Percentiles rank a stretch among this genome's conserved stretches.
These are phyloP conservation scores for Felis catus DNA, from an alignment of 2,113 vertebrate species.

Conservation along the genomic window DNA sequence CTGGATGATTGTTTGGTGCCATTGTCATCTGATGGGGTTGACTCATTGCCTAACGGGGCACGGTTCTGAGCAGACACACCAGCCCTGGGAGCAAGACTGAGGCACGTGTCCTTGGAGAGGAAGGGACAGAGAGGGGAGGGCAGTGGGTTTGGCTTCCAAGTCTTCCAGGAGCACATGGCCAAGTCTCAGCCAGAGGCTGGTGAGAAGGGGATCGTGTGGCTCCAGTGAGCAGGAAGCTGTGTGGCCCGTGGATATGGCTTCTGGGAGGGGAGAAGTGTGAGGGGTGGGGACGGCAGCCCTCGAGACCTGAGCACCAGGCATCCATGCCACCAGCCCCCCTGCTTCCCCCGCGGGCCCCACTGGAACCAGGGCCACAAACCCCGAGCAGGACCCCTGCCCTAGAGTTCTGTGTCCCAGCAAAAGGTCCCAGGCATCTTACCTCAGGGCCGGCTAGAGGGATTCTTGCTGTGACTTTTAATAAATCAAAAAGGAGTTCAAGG, in stretches of 20 bases:
- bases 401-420: rapidly evolving
- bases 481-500: slow-evolving; percentile 74
- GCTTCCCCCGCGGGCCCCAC: rapidly evolving
- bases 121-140: not conserved
- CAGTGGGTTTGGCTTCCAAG: not conserved
- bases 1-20: not conserved
- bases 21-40: not conserved
- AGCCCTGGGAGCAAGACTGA: not conserved
- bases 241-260: not conserved
- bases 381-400: not conserved
- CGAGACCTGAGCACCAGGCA: not conserved
- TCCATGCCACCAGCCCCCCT: rapidly evolving
- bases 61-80: not conserved
- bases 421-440: not conserved
- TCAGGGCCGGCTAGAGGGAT: not conserved
- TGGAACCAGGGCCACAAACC: not conserved
- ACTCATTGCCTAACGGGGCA: not conserved
- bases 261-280: not conserved
- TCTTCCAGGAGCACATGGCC: not conserved
- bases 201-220: not conserved
- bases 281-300: not conserved
- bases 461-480: slow-evolving; percentile 1
- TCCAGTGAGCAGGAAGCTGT: not conserved
- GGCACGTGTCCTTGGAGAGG: rapidly evolving
- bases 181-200: not conserved